Evolutionary conservation across 2,113 vertebrate genomes (phyloP), one percentile per base, ranked within the genome.

Genomic region (Aldabrachelys gigantea): DNA sequence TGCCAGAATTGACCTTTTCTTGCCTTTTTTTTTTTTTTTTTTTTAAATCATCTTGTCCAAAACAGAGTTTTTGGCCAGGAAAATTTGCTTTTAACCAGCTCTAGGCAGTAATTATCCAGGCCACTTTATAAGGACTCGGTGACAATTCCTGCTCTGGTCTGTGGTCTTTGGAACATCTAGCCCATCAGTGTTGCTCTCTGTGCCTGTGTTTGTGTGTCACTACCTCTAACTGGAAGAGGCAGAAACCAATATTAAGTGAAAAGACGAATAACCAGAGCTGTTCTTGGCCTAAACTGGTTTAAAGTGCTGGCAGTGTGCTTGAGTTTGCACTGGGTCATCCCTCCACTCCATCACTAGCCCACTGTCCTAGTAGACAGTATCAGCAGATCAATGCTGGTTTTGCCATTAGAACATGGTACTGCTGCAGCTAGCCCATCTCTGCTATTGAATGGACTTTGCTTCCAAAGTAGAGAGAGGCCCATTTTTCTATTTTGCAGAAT

Each of bases 391-490:
- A 13, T 3, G 44, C 2, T 17, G 29, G 2, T 21, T 1, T 2
- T 17, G 56, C n/a, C 41, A 2, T n/a, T 19, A 1, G 41, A 5
- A 13, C 56, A 8, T 16, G 21, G 25, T 49, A 44, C 4, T 24
- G 0, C 35, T 16, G 7, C 0, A 4, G 11, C 24, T n/a, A 65
- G 1, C 79, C 69, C 1, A 0, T 72, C 62, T 2, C 83, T 24
- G n/a, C 50, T 24, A 62, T 1, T 13, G 13, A 25, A 2, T 10
- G 35, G 8, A 35, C 4, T 3, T 25, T 17, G 29, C 35, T 35
- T 56, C 47, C 5, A 3, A 19, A 8, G 78, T 44, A 31, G 80
- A 56, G n/a, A 76, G 14, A 11, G 21, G 22, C 49, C 79, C 38
- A 76, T 41, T 22, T 24, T 88, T 91, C 9, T 35, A 22, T 69